Evolutionary conservation across 2,113 vertebrate species (phyloP).

Genomic region (Pithys albifrons): DNA sequence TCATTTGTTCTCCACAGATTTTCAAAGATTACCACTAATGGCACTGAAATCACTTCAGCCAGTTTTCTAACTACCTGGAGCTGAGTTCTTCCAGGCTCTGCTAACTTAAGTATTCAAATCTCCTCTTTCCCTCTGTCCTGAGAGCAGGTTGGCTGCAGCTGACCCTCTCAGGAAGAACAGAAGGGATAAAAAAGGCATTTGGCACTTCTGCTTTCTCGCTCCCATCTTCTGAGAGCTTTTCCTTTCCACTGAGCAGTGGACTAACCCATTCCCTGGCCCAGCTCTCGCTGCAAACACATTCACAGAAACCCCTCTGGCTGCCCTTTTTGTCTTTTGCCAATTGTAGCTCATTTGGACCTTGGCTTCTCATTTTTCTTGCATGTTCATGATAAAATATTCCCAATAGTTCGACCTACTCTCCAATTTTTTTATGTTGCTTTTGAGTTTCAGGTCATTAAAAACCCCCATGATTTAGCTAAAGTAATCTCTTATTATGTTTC

Average conservation of each 20-base stretch:
- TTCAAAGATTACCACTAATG: constrained; percentile 43
- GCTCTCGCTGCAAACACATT: constrained; percentile 24
- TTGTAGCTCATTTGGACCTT: constrained; percentile 40
- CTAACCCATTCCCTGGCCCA: constrained; percentile 20
- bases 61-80: neutral
- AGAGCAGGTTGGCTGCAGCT: neutral
- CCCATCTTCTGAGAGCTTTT: constrained; percentile 36
- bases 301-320: constrained; percentile 11
- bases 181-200: constrained; percentile 17
- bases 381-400: constrained; percentile 21
- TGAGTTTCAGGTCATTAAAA: constrained; percentile 45
- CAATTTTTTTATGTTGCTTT: constrained; percentile 38
- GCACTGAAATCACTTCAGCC: constrained; percentile 29
- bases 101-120: neutral
- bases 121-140: neutral
- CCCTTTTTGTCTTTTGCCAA: constrained; percentile 34
- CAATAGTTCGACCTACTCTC: neutral
- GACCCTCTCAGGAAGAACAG: constrained; percentile 26
- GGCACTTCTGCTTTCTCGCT: constrained; percentile 43
- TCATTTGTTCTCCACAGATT: constrained; percentile 43
- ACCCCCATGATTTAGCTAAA: neutral
- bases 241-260: neutral
- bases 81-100: constrained; percentile 23
- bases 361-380: constrained; percentile 34
- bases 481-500: constrained; percentile 6